These are phyloP conservation scores for Chymomyza costata DNA, from an alignment of 1,140 invertebrate species.

Conservation along the genomic window DNA sequence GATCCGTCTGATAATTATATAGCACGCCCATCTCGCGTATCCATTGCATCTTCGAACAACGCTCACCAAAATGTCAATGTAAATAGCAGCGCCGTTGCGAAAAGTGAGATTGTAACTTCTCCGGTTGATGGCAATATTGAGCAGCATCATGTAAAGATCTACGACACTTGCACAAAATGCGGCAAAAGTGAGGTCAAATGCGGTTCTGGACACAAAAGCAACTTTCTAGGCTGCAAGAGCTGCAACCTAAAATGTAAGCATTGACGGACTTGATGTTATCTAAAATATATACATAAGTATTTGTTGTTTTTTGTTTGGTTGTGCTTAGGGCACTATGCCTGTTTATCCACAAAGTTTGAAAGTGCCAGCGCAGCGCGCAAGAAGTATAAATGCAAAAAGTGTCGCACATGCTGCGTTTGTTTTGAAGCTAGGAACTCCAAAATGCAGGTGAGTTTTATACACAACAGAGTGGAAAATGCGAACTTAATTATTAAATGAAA, in stretches of 20 bases:
- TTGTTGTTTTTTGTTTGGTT: background rate
- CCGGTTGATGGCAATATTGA: background rate
- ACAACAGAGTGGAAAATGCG: too few species aligned
- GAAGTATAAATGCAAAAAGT: conserved; percentile 47
- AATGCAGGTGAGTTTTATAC: background rate
- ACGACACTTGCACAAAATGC: conserved; percentile 57
- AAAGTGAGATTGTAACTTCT: background rate
- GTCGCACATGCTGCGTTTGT: conserved; percentile 42
- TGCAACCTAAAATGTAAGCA: conserved; percentile 55
- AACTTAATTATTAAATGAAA: background rate
- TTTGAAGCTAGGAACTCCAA: background rate
- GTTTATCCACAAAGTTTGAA: conserved; percentile 31
- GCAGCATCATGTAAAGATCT: conserved; percentile 6
- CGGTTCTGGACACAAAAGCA: conserved; percentile 56
- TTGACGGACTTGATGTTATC: background rate
- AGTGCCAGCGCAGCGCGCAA: conserved; percentile 40
- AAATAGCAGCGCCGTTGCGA: background rate
- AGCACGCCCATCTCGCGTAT: conserved; percentile 75
- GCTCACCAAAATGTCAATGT: background rate
- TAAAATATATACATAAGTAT: background rate
- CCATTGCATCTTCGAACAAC: conserved; percentile 9
- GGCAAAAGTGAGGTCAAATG: conserved; percentile 46
- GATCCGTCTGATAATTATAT: conserved; percentile 84
- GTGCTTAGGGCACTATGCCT: conserved; percentile 46
- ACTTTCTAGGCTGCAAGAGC: conserved; percentile 50